A percentile compares a stretch with the other conserved stretches of the same genome.
Evolutionary conservation across 2,113 vertebrate species (phyloP).

Genomic region (Archilochus colubris): DNA sequence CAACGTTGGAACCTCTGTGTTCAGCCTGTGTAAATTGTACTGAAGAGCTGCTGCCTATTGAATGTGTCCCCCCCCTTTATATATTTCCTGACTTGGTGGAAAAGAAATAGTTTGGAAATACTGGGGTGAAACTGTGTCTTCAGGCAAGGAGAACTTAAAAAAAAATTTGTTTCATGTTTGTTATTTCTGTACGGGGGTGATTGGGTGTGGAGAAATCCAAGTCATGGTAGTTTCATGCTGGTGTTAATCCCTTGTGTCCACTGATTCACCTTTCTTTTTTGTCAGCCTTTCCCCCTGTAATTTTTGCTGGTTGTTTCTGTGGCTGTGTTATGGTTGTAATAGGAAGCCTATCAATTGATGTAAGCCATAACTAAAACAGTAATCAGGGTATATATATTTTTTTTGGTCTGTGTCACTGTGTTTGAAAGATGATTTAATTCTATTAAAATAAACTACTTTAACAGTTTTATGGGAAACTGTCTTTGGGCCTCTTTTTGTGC

Average conservation of each 20-base stretch:
- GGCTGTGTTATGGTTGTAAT: conserved; percentile 27
- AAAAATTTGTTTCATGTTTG: background rate
- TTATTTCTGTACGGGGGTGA: background rate
- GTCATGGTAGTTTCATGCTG: background rate
- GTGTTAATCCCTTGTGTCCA: background rate
- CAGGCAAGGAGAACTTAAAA: background rate
- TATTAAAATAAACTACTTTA: conserved; percentile 71
- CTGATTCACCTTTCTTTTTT: background rate
- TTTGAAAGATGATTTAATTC: conserved; percentile 59
- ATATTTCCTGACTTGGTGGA: background rate
- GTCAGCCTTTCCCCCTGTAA: background rate
- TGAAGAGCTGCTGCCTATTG: background rate
- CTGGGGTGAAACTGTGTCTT: background rate
- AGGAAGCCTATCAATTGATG: conserved; percentile 59
- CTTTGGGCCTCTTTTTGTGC: background rate
- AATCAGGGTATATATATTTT: conserved; percentile 67
- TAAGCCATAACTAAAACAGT: conserved; percentile 65
- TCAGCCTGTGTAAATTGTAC: background rate
- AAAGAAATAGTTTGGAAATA: background rate
- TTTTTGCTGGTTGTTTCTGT: conserved; percentile 39
- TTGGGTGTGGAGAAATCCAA: background rate
- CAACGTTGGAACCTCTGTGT: background rate
- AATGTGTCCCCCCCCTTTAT: too few relatives aligned
- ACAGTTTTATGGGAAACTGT: conserved; percentile 42
- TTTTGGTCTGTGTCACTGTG: conserved; percentile 63